A percentile compares a stretch with the other conserved stretches of the same genome.
phyloP scores from a whole-genome alignment of 53 echinoderm and acorn worm genomes.

The Pentamera pediparva region DNA sequence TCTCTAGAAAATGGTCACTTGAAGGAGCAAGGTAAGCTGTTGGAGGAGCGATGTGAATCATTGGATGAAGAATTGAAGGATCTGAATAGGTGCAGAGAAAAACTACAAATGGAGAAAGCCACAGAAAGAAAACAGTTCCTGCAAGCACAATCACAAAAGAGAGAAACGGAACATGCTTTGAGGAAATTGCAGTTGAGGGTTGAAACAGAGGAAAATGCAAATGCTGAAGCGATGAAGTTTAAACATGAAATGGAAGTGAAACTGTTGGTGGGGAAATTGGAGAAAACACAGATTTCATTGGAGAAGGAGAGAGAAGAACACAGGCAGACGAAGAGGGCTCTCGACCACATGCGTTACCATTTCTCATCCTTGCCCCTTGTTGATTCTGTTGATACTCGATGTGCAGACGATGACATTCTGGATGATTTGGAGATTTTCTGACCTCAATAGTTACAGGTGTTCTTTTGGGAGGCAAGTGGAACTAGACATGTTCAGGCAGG shows the following conservation, averaged over 20 bases:
- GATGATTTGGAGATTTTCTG: conserved; percentile 1
- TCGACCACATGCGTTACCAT: conserved; percentile 20
- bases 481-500: not conserved
- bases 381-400: not conserved
- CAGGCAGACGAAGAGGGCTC: conserved; percentile 5
- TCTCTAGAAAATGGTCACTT: conserved; percentile 8
- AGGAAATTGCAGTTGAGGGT: not conserved
- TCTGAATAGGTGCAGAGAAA: not conserved
- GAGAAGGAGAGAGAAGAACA: conserved; percentile 19
- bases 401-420: conserved; percentile 7
- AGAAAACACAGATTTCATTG: not conserved
- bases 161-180: not conserved
- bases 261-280: not conserved
- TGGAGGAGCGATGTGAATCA: conserved; percentile 1
- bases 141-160: not conserved
- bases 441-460: not conserved
- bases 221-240: not conserved
- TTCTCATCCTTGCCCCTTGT: conserved; percentile 8
- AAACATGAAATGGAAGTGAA: conserved; percentile 4
- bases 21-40: not conserved
- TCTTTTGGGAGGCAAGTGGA: not conserved
- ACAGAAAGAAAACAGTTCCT: conserved; percentile 3
- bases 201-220: not conserved
- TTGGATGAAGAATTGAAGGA: conserved; percentile 4
- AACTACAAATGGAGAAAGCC: not conserved